phyloP scores from a whole-genome alignment of 2,797 vertebrate genomes.

The Urocyon cinereoargenteus region DNA sequence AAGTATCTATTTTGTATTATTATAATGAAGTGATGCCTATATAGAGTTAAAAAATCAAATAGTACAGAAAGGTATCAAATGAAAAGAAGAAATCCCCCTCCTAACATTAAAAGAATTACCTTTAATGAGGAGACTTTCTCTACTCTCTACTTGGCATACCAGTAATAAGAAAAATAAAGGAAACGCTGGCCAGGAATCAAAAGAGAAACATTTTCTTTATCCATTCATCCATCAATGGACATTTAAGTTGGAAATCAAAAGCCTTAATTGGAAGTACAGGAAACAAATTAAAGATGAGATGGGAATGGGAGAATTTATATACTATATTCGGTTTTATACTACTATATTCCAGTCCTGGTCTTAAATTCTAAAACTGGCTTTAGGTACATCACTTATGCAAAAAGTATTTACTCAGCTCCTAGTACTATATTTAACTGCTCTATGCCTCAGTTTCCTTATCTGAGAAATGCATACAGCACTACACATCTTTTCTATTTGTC shows the following conservation, averaged over 20 bases:
- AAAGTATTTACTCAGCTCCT: slow-evolving; percentile 8
- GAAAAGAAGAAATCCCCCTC: not conserved
- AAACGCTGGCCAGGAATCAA: slow-evolving; percentile 37
- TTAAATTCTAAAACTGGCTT: slow-evolving; percentile 39
- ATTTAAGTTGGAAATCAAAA: too few relatives aligned
- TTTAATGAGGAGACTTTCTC: slow-evolving; percentile 15
- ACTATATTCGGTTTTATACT: too few relatives aligned
- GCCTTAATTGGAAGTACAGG: too few relatives aligned
- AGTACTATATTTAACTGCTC: not conserved
- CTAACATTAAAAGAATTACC: slow-evolving; percentile 34
- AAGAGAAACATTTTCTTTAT: not conserved
- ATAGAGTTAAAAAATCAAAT: slow-evolving; percentile 28
- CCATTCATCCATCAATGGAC: too few relatives aligned
- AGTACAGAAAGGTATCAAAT: not conserved
- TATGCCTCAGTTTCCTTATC: slow-evolving; percentile 36
- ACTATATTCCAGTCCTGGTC: not conserved
- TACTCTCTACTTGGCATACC: not conserved
- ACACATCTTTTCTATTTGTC: not conserved
- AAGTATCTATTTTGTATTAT: slow-evolving; percentile 12
- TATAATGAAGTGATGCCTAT: not conserved
- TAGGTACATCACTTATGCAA: slow-evolving; percentile 14
- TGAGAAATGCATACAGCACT: not conserved
- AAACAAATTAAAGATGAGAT: too few relatives aligned
- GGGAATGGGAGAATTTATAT: too few relatives aligned
- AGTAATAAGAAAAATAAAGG: not conserved